Conservation (phyloP, 2,888 invertebrate species). For the Steinernema scapterisci region DNA sequence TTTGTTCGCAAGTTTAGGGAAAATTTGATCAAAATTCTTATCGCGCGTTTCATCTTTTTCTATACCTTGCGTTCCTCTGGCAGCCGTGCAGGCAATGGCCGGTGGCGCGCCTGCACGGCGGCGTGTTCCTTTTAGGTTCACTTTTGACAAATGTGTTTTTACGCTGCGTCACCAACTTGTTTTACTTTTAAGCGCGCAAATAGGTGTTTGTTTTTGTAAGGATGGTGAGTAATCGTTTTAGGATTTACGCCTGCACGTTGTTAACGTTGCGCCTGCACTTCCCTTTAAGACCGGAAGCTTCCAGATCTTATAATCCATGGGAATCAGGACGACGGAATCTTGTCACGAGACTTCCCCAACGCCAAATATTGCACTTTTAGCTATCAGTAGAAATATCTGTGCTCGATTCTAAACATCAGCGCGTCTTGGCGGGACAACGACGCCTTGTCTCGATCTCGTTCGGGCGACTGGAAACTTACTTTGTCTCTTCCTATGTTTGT, state of each 20-base stretch:
- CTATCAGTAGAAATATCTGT: neutral
- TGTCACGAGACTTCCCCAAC: too few species aligned
- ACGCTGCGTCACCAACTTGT: conserved; percentile 12
- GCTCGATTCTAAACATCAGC: too few species aligned
- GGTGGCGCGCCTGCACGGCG: neutral
- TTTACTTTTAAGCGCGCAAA: neutral
- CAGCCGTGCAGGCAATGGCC: neutral
- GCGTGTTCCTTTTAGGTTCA: neutral
- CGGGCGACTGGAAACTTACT: neutral
- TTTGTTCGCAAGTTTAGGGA: neutral
- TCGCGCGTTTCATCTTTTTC: neutral
- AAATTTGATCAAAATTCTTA: neutral
- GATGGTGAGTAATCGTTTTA: neutral
- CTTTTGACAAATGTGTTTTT: conserved; percentile 28
- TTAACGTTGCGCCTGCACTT: neutral
- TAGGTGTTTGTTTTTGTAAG: neutral
- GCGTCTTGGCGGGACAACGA: neutral
- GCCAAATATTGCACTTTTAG: neutral
- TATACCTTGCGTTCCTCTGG: neutral
- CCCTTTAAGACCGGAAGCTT: neutral
- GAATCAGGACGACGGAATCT: too few species aligned
- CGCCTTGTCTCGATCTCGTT: neutral
- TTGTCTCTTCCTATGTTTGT: neutral
- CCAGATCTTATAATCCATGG: too few species aligned
- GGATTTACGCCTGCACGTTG: too few species aligned